Evolutionary conservation across 2,888 invertebrate genomes (phyloP).

Genomic region (Branchellion lobata): DNA sequence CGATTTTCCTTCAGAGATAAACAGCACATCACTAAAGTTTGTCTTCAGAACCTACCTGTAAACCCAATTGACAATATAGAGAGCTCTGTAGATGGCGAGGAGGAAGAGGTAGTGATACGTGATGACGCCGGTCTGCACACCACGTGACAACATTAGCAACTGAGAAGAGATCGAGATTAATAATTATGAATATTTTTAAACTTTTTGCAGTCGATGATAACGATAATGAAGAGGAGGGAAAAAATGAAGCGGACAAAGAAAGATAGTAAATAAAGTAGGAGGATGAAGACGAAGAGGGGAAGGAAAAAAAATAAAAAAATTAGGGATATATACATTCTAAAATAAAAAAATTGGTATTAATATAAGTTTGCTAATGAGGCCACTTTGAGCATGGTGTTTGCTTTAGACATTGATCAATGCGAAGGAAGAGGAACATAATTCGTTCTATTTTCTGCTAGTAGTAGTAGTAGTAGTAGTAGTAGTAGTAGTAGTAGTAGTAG

Average conservation of each 20-base stretch:
- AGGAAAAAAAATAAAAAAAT: too few species aligned
- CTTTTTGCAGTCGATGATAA: neutral
- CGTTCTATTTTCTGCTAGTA: neutral
- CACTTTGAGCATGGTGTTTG: too few species aligned
- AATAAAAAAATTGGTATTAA: too few species aligned
- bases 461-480: conserved; percentile 29
- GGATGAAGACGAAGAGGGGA: too few species aligned
- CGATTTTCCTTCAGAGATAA: too few species aligned
- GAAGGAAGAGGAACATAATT: neutral
- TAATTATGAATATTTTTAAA: neutral
- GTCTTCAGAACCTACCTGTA: conserved; percentile 63
- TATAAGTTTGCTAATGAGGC: too few species aligned
- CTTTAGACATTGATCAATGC: neutral
- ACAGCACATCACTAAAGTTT: too few species aligned
- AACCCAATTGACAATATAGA: conserved; percentile 92
- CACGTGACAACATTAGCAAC: conserved; percentile 90
- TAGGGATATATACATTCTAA: too few species aligned
- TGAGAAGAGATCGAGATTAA: conserved; percentile 64
- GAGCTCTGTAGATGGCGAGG: conserved; percentile 68
- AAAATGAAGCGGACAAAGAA: neutral
- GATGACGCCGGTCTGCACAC: conserved; percentile 96
- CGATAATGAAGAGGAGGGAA: neutral
- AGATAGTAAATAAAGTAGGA: too few species aligned
- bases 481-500: conserved; percentile 21
- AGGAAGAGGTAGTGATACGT: conserved; percentile 67